phyloP scores from a whole-genome alignment of 2,797 vertebrate genomes.

The Hybognathus amarus region DNA sequence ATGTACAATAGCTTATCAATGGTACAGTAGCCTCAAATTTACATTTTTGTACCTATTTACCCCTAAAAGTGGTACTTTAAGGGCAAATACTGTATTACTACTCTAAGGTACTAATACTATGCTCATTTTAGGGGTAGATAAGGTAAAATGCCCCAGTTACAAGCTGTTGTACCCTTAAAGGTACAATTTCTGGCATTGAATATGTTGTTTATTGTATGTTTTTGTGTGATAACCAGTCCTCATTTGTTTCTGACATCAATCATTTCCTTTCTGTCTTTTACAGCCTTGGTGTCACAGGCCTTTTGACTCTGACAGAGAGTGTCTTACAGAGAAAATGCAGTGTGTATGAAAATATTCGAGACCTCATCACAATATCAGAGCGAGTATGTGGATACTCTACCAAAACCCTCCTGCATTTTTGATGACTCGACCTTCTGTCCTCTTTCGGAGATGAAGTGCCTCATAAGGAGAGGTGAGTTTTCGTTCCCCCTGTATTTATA shows the following conservation, averaged over 20 bases:
- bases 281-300: background rate
- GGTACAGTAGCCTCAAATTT: background rate
- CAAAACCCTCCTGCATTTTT: slow-evolving; percentile 71
- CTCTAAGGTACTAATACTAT: background rate
- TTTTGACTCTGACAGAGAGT: slow-evolving; percentile 10
- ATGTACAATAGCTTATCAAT: background rate
- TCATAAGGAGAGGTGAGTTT: slow-evolving; percentile 67
- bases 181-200: background rate
- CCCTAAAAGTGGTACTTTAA: background rate
- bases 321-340: background rate
- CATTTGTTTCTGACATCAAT: background rate
- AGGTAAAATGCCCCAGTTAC: background rate
- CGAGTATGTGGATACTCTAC: slow-evolving; percentile 13
- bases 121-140: background rate
- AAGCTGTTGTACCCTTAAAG: too few species aligned
- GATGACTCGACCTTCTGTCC: slow-evolving; percentile 77
- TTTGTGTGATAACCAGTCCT: slow-evolving; percentile 5
- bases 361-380: slow-evolving; percentile 17
- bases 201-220: background rate
- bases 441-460: slow-evolving; percentile 69
- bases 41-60: background rate
- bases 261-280: slow-evolving; percentile 4
- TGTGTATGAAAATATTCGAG: background rate
- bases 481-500: slow-evolving; percentile 73
- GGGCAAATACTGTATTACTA: background rate